phyloP scores from a whole-genome alignment of 2,888 invertebrate species.

The Geotrupes spiniger region DNA sequence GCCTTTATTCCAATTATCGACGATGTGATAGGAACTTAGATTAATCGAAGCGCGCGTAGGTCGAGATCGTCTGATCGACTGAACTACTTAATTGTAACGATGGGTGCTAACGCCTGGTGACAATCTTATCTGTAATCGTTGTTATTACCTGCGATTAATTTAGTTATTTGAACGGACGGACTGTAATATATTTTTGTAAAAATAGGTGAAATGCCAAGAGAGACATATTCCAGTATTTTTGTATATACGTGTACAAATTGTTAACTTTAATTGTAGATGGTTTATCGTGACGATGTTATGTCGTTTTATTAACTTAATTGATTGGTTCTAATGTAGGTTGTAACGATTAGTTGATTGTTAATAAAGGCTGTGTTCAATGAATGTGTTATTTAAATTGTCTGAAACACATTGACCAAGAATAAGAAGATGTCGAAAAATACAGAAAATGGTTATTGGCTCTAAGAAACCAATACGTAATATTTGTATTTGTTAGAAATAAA shows the following conservation, averaged over 20 bases:
- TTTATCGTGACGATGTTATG: not conserved
- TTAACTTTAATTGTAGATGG: not conserved
- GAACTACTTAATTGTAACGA: conserved; percentile 14
- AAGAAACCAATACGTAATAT: no score
- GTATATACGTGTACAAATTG: conserved; percentile 2
- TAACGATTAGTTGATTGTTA: not conserved
- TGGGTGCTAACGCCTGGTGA: conserved; percentile 16
- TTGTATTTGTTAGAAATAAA: no score
- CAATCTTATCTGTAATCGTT: not conserved
- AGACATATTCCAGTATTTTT: conserved; percentile 4
- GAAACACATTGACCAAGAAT: no score
- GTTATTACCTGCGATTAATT: no score
- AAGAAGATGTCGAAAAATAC: no score
- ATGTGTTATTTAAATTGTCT: not conserved
- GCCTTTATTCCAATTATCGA: no score
- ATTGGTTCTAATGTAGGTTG: not conserved
- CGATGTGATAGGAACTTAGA: no score
- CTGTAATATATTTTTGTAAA: no score
- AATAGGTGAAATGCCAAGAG: no score
- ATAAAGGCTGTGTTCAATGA: conserved; percentile 4
- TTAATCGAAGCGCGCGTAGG: not conserved
- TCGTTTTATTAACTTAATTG: not conserved
- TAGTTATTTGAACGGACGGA: no score
- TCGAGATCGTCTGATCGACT: conserved; percentile 8
- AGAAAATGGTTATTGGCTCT: no score